These are phyloP conservation scores for Plutomurus gul DNA, from an alignment of 1,140 invertebrate genomes.

Conservation along the genomic window DNA sequence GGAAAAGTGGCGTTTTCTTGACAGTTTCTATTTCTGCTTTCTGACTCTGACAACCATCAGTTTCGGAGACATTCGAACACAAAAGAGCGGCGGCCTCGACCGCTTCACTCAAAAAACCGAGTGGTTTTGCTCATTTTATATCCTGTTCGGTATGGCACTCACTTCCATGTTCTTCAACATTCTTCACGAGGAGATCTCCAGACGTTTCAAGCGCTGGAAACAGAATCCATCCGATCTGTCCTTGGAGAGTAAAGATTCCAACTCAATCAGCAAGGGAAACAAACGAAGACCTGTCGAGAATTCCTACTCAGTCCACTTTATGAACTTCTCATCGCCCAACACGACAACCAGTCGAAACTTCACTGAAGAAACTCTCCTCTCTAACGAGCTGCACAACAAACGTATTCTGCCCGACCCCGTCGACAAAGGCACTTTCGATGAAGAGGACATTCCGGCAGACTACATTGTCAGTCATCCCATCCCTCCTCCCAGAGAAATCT, in stretches of 20 bases:
- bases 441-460: slow-evolving; percentile 43
- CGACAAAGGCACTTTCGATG: slow-evolving; percentile 45
- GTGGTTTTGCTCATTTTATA: slow-evolving; percentile 93
- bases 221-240: background rate
- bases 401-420: background rate
- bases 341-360: slow-evolving; percentile 63
- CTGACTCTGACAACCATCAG: slow-evolving; percentile 91
- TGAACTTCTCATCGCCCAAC: slow-evolving; percentile 58
- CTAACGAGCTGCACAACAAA: slow-evolving; percentile 65
- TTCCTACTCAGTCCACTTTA: slow-evolving; percentile 62
- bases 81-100: slow-evolving; percentile 59
- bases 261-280: slow-evolving; percentile 46
- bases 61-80: slow-evolving; percentile 75
- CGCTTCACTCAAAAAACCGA: slow-evolving; percentile 64
- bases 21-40: slow-evolving; percentile 93
- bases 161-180: slow-evolving; percentile 99
- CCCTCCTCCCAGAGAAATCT: slow-evolving; percentile 51
- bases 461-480: slow-evolving; percentile 52
- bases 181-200: slow-evolving; percentile 83
- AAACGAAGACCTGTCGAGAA: slow-evolving; percentile 67
- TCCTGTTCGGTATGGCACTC: slow-evolving; percentile 91
- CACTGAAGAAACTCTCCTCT: slow-evolving; percentile 68
- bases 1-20: slow-evolving; percentile 82
- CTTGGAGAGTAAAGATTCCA: slow-evolving; percentile 4
- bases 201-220: slow-evolving; percentile 51